A percentile compares a stretch with the other conserved stretches of the same genome.
Evolutionary conservation across 2,888 invertebrate species (phyloP).

Genomic region (Belgica antarctica): DNA sequence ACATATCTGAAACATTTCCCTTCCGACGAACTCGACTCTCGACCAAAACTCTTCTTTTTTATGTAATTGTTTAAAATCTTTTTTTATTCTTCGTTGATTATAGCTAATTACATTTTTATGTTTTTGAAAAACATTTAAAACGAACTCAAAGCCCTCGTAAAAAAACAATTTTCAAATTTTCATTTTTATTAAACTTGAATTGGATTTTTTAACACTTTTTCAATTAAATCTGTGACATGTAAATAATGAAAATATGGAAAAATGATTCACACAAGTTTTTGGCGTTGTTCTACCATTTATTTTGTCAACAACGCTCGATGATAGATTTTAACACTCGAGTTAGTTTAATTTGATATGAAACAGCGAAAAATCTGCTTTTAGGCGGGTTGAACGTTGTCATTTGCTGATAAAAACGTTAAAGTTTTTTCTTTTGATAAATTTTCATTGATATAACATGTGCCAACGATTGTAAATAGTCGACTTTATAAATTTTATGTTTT

Average conservation of each 20-base stretch:
- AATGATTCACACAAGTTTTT: neutral
- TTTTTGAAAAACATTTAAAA: neutral
- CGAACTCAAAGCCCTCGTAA: neutral
- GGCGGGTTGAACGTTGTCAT: neutral
- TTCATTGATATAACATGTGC: constrained; percentile 37
- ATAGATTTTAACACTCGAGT: neutral
- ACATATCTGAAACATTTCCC: neutral
- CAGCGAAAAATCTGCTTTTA: neutral
- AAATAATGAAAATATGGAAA: neutral
- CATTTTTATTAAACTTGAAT: neutral
- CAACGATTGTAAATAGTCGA: constrained; percentile 39
- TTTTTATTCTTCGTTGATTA: too few species aligned
- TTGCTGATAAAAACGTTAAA: neutral
- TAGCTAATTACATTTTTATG: too few species aligned
- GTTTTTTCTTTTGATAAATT: neutral
- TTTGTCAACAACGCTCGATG: neutral
- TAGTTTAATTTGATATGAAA: too few species aligned
- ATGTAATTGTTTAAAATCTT: neutral
- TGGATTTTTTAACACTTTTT: neutral
- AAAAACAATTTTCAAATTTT: neutral
- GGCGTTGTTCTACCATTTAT: neutral
- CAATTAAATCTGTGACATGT: neutral
- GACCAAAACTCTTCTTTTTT: neutral
- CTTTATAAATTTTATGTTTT: constrained; percentile 21
- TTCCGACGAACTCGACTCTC: too few species aligned